Percentiles rank a stretch among this genome's conserved stretches.
Evolutionary conservation across 2,113 vertebrate species (phyloP).

Genomic region (Coracopsis vasa): DNA sequence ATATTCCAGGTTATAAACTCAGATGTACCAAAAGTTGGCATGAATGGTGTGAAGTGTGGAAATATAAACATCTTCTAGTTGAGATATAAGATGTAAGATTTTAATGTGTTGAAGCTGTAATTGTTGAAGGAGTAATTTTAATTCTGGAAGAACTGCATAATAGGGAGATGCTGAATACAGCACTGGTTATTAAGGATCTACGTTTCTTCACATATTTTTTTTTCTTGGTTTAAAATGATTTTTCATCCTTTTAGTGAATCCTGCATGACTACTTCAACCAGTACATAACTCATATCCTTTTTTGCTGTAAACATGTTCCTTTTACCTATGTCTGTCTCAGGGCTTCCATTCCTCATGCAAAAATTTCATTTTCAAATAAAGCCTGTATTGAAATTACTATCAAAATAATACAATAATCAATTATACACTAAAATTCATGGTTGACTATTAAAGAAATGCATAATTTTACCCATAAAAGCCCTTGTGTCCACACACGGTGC

Average conservation of each 20-base stretch:
- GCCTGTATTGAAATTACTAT: neutral
- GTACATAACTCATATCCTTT: neutral
- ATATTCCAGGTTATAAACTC: neutral
- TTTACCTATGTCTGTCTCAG: neutral
- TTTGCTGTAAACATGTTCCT: neutral
- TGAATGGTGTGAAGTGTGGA: neutral
- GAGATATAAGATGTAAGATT: neutral
- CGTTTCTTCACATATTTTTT: neutral
- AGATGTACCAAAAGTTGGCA: neutral
- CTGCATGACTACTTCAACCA: neutral
- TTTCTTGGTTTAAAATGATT: neutral
- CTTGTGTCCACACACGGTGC: neutral
- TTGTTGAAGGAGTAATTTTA: neutral
- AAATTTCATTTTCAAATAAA: neutral
- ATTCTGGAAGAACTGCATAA: neutral
- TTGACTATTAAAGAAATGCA: neutral
- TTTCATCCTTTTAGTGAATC: neutral
- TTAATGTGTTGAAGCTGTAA: neutral
- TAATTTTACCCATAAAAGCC: neutral
- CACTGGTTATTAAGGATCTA: neutral
- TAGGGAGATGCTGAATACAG: neutral
- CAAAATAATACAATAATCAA: neutral
- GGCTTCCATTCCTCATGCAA: neutral
- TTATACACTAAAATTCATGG: neutral
- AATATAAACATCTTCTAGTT: neutral